These are phyloP conservation scores for Psittacula derbiana DNA, from an alignment of 2,797 vertebrate genomes.

Conservation along the genomic window DNA sequence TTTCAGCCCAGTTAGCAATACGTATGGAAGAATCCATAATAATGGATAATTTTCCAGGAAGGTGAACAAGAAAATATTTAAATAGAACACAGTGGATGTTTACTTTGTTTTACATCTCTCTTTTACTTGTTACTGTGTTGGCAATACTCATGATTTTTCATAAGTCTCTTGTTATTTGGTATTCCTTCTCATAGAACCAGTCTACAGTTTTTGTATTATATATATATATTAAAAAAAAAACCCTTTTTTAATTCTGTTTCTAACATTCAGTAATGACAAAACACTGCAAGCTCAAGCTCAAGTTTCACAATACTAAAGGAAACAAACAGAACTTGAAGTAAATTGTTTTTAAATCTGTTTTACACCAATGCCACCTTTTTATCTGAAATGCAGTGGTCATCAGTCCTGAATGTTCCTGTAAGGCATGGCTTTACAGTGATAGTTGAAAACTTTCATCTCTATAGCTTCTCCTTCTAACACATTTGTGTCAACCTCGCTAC, in stretches of 20 bases:
- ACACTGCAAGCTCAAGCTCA: neutral
- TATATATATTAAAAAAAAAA: neutral
- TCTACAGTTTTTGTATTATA: neutral
- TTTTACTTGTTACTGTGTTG: neutral
- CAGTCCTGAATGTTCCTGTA: neutral
- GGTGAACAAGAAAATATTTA: neutral
- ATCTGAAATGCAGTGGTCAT: neutral
- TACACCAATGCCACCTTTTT: neutral
- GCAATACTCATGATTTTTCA: neutral
- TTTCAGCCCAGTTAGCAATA: neutral
- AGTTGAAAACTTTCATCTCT: neutral
- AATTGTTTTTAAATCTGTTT: neutral
- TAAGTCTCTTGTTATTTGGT: neutral
- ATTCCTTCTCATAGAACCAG: neutral
- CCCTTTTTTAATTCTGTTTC: neutral
- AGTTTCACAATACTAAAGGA: neutral
- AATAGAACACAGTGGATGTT: neutral
- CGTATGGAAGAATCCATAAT: neutral
- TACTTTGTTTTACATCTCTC: neutral
- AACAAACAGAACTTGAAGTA: neutral
- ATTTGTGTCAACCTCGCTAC: neutral
- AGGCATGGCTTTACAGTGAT: neutral
- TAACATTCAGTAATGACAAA: neutral
- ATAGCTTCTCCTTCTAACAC: neutral
- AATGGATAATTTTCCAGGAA: neutral